Evolutionary conservation across 1,140 invertebrate genomes (phyloP).

Genomic region (Lasioglossum albipes): DNA sequence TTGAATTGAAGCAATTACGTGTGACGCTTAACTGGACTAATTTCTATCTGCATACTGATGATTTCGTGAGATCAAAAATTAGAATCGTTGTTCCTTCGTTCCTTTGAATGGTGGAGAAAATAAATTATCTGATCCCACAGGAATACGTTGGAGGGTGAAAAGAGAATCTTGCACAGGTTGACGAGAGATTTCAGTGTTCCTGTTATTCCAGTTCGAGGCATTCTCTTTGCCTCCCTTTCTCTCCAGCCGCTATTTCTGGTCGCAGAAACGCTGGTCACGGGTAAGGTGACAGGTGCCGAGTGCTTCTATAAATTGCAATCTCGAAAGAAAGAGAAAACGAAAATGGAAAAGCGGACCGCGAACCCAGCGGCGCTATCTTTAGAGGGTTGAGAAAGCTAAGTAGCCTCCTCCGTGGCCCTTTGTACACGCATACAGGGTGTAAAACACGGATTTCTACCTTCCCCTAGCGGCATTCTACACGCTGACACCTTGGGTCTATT

Average conservation of each 20-base stretch:
- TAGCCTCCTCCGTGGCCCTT: constrained; percentile 15
- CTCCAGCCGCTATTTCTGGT: constrained; percentile 44
- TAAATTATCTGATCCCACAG: too few species aligned
- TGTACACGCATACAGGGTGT: not conserved
- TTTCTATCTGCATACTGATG: too few species aligned
- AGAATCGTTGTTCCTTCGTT: too few species aligned
- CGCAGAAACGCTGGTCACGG: constrained; percentile 37
- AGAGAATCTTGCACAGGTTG: not conserved
- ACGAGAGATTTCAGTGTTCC: not conserved
- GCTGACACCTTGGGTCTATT: not conserved
- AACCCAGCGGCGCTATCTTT: constrained; percentile 58
- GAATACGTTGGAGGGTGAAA: too few species aligned
- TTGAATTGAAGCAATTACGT: too few species aligned
- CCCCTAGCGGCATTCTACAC: too few species aligned
- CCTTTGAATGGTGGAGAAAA: too few species aligned
- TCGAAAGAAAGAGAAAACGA: constrained; percentile 31
- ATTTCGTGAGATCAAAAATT: too few species aligned
- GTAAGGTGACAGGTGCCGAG: constrained; percentile 73
- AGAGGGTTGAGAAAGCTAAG: constrained; percentile 40
- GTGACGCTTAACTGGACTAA: too few species aligned
- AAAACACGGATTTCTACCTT: not conserved
- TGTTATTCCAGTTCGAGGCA: constrained; percentile 1
- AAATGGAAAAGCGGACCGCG: constrained; percentile 36
- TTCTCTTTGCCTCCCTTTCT: constrained; percentile 10
- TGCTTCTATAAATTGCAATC: constrained; percentile 70